A percentile compares a stretch with the other conserved stretches of the same genome.
Evolutionary conservation across 2,888 invertebrate genomes (phyloP).

Genomic region (Sabatieria punctata): DNA sequence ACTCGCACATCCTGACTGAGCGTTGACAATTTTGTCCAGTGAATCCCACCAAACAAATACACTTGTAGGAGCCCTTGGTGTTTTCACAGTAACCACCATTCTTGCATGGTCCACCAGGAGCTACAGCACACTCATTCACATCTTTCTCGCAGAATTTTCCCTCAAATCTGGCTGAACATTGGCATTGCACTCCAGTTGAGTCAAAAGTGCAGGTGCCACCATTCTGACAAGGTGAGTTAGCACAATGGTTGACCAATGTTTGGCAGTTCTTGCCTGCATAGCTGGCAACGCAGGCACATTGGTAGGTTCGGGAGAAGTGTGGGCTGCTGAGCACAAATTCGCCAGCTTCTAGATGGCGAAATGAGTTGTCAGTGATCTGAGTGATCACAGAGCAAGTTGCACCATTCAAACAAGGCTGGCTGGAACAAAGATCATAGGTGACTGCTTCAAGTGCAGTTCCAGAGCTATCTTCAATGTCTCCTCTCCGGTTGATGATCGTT

Average conservation of each 20-base stretch:
- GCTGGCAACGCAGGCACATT: conserved; percentile 50
- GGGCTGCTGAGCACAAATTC: too few species aligned
- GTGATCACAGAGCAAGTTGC: too few species aligned
- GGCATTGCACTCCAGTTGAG: conserved; percentile 59
- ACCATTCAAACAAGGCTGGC: too few species aligned
- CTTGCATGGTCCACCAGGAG: conserved; percentile 50
- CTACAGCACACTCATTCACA: conserved; percentile 9
- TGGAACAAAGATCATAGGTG: too few species aligned
- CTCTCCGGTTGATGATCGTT: too few species aligned
- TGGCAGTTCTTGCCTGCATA: conserved; percentile 62
- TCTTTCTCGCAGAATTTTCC: conserved; percentile 68
- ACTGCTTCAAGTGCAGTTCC: too few species aligned
- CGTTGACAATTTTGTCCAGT: conserved; percentile 76
- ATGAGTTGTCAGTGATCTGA: too few species aligned
- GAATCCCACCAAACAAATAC: conserved; percentile 74
- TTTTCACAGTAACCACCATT: conserved; percentile 81
- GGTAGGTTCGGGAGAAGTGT: conserved; percentile 48
- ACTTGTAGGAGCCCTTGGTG: conserved; percentile 71
- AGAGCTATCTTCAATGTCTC: too few species aligned
- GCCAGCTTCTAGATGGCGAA: too few species aligned
- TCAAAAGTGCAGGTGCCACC: conserved; percentile 28
- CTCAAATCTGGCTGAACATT: conserved; percentile 57
- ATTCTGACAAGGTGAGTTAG: conserved; percentile 41
- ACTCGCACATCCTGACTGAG: conserved; percentile 64
- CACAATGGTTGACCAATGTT: conserved; percentile 43